These are phyloP conservation scores for Panthera uncia DNA, from an alignment of 2,113 vertebrate species.

Conservation along the genomic window DNA sequence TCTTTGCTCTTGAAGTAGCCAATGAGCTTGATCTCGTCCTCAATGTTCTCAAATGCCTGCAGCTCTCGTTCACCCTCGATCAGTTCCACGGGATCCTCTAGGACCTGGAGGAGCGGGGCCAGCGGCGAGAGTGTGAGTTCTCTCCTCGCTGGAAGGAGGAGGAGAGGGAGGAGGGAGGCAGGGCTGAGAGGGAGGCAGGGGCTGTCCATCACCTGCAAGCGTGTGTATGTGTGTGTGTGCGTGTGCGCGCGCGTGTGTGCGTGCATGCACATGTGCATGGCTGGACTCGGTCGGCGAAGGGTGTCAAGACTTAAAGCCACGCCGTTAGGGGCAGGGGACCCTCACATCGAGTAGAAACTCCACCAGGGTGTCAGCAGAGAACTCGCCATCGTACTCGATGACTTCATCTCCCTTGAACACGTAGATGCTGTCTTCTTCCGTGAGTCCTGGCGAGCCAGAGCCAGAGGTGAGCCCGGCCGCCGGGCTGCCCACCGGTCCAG, in stretches of 20 bases:
- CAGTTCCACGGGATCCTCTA: constrained; percentile 88
- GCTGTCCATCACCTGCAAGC: background rate
- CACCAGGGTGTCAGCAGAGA: constrained; percentile 92
- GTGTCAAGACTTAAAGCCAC: background rate
- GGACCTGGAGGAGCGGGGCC: constrained; percentile 64
- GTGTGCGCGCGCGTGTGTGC: background rate
- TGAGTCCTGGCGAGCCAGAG: constrained; percentile 84
- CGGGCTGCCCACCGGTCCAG: background rate
- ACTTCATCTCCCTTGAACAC: constrained; percentile 93
- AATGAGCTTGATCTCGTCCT: constrained; percentile 93
- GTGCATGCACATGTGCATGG: background rate
- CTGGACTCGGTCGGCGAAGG: background rate
- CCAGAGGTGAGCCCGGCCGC: background rate
- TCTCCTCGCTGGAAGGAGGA: background rate
- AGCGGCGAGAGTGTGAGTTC: background rate
- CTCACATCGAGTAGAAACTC: constrained; percentile 95
- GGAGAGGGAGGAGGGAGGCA: background rate
- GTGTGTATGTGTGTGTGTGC: background rate
- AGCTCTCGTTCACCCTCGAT: constrained; percentile 92
- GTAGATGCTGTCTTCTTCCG: constrained; percentile 93
- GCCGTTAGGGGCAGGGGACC: background rate
- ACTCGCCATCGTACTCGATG: constrained; percentile 94
- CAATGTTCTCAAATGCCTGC: constrained; percentile 91
- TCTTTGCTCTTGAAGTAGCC: constrained; percentile 93
- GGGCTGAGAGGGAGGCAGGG: background rate